phyloP scores from a whole-genome alignment of 2,797 vertebrate species.

The Simalia tracyae region DNA sequence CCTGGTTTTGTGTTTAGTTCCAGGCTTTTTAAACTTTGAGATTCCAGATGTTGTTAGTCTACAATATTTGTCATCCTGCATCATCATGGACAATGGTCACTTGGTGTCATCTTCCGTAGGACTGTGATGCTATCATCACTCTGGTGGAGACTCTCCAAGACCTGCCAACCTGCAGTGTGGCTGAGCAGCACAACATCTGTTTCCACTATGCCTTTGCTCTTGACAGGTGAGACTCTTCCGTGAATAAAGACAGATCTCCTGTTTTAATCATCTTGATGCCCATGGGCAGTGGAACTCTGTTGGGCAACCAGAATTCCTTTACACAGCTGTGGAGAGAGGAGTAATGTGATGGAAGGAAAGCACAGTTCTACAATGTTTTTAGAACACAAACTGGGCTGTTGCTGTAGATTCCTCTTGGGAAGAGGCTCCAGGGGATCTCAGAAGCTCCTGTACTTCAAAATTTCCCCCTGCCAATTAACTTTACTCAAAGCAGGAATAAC shows the following conservation, averaged over 20 bases:
- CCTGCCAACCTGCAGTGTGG: conserved; percentile 82
- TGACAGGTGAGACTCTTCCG: conserved; percentile 78
- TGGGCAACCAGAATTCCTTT: neutral
- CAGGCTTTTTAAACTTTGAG: neutral
- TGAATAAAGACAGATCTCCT: fast-evolving
- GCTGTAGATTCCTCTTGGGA: neutral
- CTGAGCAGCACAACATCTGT: conserved; percentile 84
- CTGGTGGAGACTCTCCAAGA: conserved; percentile 86
- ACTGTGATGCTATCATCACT: conserved; percentile 84
- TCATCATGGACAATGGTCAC: neutral
- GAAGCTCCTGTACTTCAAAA: neutral
- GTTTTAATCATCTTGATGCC: neutral
- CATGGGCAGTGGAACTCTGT: neutral
- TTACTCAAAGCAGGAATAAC: neutral
- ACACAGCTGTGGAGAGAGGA: neutral
- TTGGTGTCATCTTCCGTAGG: conserved; percentile 64
- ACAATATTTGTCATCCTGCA: neutral
- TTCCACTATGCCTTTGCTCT: conserved; percentile 93
- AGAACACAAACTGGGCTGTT: neutral
- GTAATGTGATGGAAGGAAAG: neutral
- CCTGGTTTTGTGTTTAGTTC: neutral
- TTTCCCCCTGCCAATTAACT: neutral
- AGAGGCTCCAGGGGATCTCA: neutral
- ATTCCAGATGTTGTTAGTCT: neutral
- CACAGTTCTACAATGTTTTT: neutral